Evolutionary conservation across 2,113 vertebrate species (phyloP), one percentile per base, ranked within the genome.

Genomic region (Mus spicilegus): DNA sequence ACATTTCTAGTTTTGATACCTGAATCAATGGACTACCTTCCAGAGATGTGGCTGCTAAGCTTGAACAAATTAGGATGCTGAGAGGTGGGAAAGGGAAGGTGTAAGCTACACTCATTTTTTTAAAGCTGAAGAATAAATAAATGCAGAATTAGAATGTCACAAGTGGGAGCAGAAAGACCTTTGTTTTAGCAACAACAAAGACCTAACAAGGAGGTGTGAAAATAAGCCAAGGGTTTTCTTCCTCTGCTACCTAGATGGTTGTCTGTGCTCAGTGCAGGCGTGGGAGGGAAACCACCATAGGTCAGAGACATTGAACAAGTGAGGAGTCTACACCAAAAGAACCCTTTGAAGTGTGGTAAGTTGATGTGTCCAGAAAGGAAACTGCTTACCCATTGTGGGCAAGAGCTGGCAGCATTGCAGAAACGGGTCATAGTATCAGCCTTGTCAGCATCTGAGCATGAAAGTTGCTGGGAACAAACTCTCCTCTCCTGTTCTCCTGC

Each of bases 341-440:
- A 80, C 54, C 69, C 88, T 97, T 96, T 98, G 92, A 97, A 97
- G 51, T 24, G 26, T 36, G 75, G 92, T 81, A 97, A 97, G 85
- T 65, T 96, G 63, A 89, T 96, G 46, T 61, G 93, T 82, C 94
- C 88, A 96, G 93, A 97, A 94, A 95, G 85, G 96, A 97, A 98
- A 95, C 92, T 98, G 98, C 97, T 93, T 95, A n/a, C 78, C 13
- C 16, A 54, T 26, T 54, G 1, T 42, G 92, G 97, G 92, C 93
- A 97, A 63, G 96, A 97, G 85, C 77, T 87, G 84, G 95, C 85
- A 89, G 87, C 96, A 95, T 65, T 76, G 28, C 69, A 75, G 77
- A 82, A 73, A 89, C 63, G 63, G 0, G 33, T 94, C 92, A 92
- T 86, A 90, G 73, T 89, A 97, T 88, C 39, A 73, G 22, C 36